Base-by-base conservation (phyloP, 2,888 invertebrate genomes). In the Branchipolynoe longqiensis region DNA sequence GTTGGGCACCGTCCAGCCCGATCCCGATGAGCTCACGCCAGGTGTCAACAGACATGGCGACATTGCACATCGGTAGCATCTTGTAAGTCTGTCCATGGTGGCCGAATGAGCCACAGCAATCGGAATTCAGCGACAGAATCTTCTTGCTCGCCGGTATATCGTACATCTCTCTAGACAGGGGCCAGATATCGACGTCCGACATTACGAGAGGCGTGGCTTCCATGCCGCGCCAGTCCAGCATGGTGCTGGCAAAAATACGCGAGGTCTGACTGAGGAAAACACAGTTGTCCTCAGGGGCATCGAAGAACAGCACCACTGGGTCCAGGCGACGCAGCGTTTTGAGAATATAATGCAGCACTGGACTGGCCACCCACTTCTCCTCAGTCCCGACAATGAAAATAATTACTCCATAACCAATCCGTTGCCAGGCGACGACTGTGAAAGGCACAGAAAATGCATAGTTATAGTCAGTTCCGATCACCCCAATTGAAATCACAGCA, bases 181-280 rank as follows among this genome's bases (percentile, higher is more conserved):
- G 84, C 84, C 84, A 84, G 3, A 84, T 64, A 25, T 84, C 84
- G 31, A 33, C 31, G 36, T 84, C 84, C 18, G 69, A 64, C n/a
- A 41, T 84, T 2, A 84, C 28, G 14, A 84, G 33, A 4, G 28
- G 40, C 12, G 69, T 69, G 6, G 54, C 40, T 22, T 64, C 69
- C 56, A 64, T n/a, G n/a, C 69, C 69, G 12, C 48, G 48, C 84
- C 84, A 84, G 48, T 69, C 73, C 25, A 69, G 41, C 33, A 84
- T 25, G 33, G 69, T 54, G 48, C 40, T 33, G 0, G 54, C 73
- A 48, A 84, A 84, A 14, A 84, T 1, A 4, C 84, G 25, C 0
- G 48, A 48, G 0, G 38, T 41, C 33, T 64, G 69, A 41, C 84
- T 84, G 18, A 84, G 41, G 28, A 48, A 69, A 33, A 84, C 33